A percentile compares a stretch with the other conserved stretches of the same genome.
These are phyloP conservation scores for Netelia melanura DNA, from an alignment of 2,888 invertebrate species.

Conservation along the genomic window DNA sequence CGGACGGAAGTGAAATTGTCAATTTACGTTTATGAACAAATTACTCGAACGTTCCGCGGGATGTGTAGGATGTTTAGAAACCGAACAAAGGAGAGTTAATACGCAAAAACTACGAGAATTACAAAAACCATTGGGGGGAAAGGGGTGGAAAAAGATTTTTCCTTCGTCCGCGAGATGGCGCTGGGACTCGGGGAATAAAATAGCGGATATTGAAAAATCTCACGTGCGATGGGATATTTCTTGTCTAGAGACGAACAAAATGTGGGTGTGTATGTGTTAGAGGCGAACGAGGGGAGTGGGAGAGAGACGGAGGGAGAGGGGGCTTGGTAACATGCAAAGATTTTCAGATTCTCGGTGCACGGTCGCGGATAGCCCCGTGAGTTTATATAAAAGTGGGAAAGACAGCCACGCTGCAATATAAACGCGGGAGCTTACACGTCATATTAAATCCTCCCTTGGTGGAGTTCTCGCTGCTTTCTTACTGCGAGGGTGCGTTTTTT, in stretches of 20 bases:
- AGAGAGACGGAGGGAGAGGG: not conserved
- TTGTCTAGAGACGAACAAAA: conserved; percentile 47
- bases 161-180: not conserved
- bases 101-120: too few relatives aligned
- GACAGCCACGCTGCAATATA: conserved; percentile 75
- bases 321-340: conserved; percentile 42
- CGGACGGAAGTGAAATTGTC: too few relatives aligned
- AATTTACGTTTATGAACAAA: too few relatives aligned
- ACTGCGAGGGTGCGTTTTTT: conserved; percentile 72
- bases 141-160: not conserved
- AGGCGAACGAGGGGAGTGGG: conserved; percentile 22
- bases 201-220: conserved; percentile 69
- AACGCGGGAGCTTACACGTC: conserved; percentile 74
- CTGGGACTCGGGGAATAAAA: not conserved
- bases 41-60: too few relatives aligned
- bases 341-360: conserved; percentile 25
- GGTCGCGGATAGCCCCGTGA: conserved; percentile 10
- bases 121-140: too few relatives aligned
- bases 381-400: conserved; percentile 55
- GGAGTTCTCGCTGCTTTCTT: conserved; percentile 73
- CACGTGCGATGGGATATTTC: conserved; percentile 55
- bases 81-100: too few relatives aligned
- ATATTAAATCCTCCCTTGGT: conserved; percentile 75
- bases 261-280: conserved; percentile 2
- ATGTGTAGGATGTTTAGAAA: too few relatives aligned